Base-by-base conservation (phyloP, 2,888 invertebrate genomes). In the Scrobipalpa costella region DNA sequence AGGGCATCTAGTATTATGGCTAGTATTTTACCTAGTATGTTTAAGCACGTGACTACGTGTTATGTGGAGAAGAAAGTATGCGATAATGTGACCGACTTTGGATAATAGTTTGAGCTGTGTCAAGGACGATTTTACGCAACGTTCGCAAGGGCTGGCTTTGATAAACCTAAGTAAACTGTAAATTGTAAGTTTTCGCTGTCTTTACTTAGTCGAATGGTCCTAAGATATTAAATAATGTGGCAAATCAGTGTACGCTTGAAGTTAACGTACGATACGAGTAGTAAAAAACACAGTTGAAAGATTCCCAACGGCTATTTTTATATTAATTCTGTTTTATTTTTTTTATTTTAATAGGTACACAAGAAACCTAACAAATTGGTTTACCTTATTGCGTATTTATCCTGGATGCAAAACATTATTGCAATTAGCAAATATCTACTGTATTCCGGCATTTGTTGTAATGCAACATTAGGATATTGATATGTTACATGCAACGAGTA, bases 11-110 rank as follows among this genome's bases (percentile, higher is more conserved):
- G 5, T 40, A 40, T 40, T 36, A 40, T 9, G n/a, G 7, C 44
- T 15, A 44, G 9, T 44, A 15, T 44, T 6, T n/a, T 44, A 15
- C 6, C n/a, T 44, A 44, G 40, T 44, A 44, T 15, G 44, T 44
- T 44, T 6, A 1, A 44, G 44, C 44, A 44, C 44, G 44, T 44
- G 44, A 44, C 44, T 15, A 44, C 44, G 44, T 44, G 44, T 44
- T 44, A n/a, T 44, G 44, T 44, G 6, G 3, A 15, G 44, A 44
- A 15, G 44, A 44, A 52, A 52, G 9, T 52, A 21, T 52, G 13
- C 21, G 50, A 52, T 52, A 21, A 52, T 21, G 21, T 52, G 50
- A 52, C 50, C 50, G 19, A 52, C 11, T 52, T 52, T 52, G 21
- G 27, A 13, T 52, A 52, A 52, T 52, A 52, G 21, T 52, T 19